Conservation (phyloP, 1,140 invertebrate genomes). For the Halyomorpha halys region DNA sequence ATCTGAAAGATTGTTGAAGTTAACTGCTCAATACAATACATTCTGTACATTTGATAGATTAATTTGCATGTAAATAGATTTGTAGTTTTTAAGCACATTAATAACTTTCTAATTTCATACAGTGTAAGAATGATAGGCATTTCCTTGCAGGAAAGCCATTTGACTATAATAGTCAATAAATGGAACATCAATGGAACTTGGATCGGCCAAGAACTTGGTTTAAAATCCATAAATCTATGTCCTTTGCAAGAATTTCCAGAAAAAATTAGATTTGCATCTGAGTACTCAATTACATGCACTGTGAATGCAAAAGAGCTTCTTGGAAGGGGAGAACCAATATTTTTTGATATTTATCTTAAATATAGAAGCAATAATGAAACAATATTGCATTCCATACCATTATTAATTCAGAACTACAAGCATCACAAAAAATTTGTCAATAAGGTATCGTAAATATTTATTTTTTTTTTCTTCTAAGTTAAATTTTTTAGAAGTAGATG, state of each 20-base stretch:
- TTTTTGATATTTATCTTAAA: slow-evolving; percentile 48
- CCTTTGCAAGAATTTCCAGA: slow-evolving; percentile 38
- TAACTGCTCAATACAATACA: too few species aligned
- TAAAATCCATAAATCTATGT: slow-evolving; percentile 40
- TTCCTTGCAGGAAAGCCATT: slow-evolving; percentile 37
- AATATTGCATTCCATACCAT: slow-evolving; percentile 46
- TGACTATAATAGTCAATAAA: slow-evolving; percentile 39
- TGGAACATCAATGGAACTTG: slow-evolving; percentile 28
- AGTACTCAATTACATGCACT: slow-evolving; percentile 42
- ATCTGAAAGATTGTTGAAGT: too few species aligned
- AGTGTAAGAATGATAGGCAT: slow-evolving; percentile 21
- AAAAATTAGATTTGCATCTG: slow-evolving; percentile 47
- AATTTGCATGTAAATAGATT: too few species aligned
- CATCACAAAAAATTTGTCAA: slow-evolving; percentile 30
- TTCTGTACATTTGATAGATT: too few species aligned
- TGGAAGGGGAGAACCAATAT: slow-evolving; percentile 35
- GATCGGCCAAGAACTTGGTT: slow-evolving; percentile 34
- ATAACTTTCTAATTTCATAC: too few species aligned
- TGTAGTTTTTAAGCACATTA: too few species aligned
- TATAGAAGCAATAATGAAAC: slow-evolving; percentile 39
- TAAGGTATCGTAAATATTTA: slow-evolving; percentile 26
- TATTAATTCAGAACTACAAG: slow-evolving; percentile 40
- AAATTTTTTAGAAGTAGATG: too few species aligned
- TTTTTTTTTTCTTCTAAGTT: slow-evolving; percentile 6
- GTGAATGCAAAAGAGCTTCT: slow-evolving; percentile 44